Conservation (phyloP, 2,888 invertebrate genomes). For the Xestobium rufovillosum region DNA sequence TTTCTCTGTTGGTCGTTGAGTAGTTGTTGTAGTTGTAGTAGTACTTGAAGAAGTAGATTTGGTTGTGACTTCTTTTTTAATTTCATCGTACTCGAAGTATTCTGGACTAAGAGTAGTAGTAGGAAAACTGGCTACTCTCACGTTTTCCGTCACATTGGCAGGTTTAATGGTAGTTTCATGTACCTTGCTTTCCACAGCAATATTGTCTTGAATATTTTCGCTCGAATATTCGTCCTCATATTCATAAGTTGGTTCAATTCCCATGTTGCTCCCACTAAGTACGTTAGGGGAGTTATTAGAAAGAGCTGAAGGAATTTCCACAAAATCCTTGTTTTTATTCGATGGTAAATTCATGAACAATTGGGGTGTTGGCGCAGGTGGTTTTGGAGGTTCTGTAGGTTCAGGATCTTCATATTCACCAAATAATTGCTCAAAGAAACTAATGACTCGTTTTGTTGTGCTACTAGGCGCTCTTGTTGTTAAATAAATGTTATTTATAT, state of each 20-base stretch:
- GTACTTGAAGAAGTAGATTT: slow-evolving; percentile 19
- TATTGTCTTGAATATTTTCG: slow-evolving; percentile 30
- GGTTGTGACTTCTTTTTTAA: slow-evolving; percentile 18
- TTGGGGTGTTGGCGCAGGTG: slow-evolving; percentile 22
- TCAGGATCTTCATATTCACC: slow-evolving; percentile 39
- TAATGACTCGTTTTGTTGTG: slow-evolving; percentile 41
- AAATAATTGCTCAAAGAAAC: slow-evolving; percentile 41
- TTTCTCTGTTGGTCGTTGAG: slow-evolving; percentile 11
- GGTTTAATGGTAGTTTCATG: slow-evolving; percentile 2
- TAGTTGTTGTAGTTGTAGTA: slow-evolving; percentile 21
- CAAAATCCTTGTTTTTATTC: slow-evolving; percentile 22
- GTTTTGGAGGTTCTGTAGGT: slow-evolving; percentile 11
- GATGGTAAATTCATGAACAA: slow-evolving; percentile 27
- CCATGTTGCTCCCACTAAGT: slow-evolving; percentile 30
- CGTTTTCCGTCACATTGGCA: slow-evolving; percentile 9
- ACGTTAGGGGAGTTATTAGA: slow-evolving; percentile 28
- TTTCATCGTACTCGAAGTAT: no score
- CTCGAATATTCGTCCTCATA: slow-evolving; percentile 35
- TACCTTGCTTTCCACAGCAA: slow-evolving; percentile 32
- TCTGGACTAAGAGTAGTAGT: slow-evolving; percentile 21
- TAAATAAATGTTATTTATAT: slow-evolving; percentile 28
- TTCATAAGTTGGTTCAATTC: slow-evolving; percentile 31
- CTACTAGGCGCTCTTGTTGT: slow-evolving; percentile 25
- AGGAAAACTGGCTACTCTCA: slow-evolving; percentile 17
- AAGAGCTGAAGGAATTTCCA: slow-evolving; percentile 14